These are phyloP conservation scores for Caenorhabditis doughertyi DNA, from an alignment of 2,888 invertebrate species.

Conservation along the genomic window DNA sequence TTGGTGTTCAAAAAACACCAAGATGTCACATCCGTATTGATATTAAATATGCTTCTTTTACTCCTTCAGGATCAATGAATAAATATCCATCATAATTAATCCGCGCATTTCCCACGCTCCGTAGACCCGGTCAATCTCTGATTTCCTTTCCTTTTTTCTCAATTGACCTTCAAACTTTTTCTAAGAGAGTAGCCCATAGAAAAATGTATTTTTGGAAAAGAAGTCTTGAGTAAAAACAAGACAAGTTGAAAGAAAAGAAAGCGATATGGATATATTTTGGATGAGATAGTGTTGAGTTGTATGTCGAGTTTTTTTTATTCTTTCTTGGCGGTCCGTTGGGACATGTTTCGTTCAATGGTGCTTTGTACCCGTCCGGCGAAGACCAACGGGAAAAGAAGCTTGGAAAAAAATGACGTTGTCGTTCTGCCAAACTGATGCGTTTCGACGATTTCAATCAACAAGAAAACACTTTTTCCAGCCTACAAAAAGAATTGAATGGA, in stretches of 20 bases:
- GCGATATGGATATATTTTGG: slow-evolving; percentile 20
- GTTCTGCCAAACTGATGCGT: slow-evolving; percentile 51
- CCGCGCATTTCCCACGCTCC: slow-evolving; percentile 35
- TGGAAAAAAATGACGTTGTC: slow-evolving; percentile 55
- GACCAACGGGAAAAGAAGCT: slow-evolving; percentile 6
- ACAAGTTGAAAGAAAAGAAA: slow-evolving; percentile 14
- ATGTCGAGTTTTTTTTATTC: slow-evolving; percentile 49
- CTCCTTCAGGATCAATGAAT: slow-evolving; percentile 26
- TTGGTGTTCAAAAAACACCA: slow-evolving; percentile 29
- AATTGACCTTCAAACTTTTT: slow-evolving; percentile 57
- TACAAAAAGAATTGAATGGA: slow-evolving; percentile 27
- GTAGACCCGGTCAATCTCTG: slow-evolving; percentile 25
- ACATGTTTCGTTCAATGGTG: slow-evolving; percentile 57
- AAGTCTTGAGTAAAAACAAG: slow-evolving; percentile 41
- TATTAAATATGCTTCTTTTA: neutral
- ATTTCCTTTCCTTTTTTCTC: slow-evolving; percentile 4
- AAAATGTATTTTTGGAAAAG: slow-evolving; percentile 44
- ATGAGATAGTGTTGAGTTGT: slow-evolving; percentile 52
- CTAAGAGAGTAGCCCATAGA: slow-evolving; percentile 16
- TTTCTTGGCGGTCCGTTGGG: slow-evolving; percentile 50
- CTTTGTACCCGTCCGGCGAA: slow-evolving; percentile 50
- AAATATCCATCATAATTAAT: slow-evolving; percentile 14
- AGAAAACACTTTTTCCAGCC: slow-evolving; percentile 25
- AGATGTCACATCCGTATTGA: slow-evolving; percentile 25
- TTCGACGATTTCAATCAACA: slow-evolving; percentile 60